Base-by-base conservation (phyloP, 2,888 invertebrate species). In the Sarcophaga variegata region DNA sequence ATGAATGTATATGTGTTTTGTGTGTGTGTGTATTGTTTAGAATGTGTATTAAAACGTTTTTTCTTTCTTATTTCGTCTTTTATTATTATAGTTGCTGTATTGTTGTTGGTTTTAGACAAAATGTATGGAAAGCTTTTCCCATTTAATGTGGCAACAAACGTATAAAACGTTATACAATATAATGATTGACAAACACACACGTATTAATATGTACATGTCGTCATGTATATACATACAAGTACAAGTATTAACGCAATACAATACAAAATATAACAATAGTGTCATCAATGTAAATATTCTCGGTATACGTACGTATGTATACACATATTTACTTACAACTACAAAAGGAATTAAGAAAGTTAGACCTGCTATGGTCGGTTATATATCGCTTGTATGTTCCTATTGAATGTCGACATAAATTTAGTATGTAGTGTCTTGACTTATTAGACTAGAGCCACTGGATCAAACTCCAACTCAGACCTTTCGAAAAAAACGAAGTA, bases 221-320 rank as follows among this genome's bases (percentile, higher is more conserved):
- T 47, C 22, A 47, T 25, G 4, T 27, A 27, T 4, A 3, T 5
- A 12, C 10, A 64, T 10, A 27, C 37, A 37, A 8, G 37, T 1
- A 37, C 45, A 66, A 76, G 27, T n/a, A 62, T 20, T 20, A 62
- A 62, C n/a, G 22, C 70, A 67, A 74, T 45, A 80, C 67, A 74
- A 60, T 59, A 59, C 60, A 69, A 45, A 74, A 76, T 45, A 77
- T 27, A 82, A 82, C 75, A 76, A 63, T 82, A 82, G 54, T 82
- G 81, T 76, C 81, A 76, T 76, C 81, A 76, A 82, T 82, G 70
- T 82, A 54, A 82, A 82, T 66, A 71, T 77, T 71, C 70, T 64
- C 71, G 71, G 37, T 37, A 37, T 6, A 37, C 37, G 37, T 37
- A 37, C 37, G 8, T 6, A 37, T 37, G 37, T 37, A 37, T 37